A percentile compares a stretch with the other conserved stretches of the same genome.
These are phyloP conservation scores for Macquaria australasica DNA, from an alignment of 2,113 vertebrate genomes.

Conservation along the genomic window DNA sequence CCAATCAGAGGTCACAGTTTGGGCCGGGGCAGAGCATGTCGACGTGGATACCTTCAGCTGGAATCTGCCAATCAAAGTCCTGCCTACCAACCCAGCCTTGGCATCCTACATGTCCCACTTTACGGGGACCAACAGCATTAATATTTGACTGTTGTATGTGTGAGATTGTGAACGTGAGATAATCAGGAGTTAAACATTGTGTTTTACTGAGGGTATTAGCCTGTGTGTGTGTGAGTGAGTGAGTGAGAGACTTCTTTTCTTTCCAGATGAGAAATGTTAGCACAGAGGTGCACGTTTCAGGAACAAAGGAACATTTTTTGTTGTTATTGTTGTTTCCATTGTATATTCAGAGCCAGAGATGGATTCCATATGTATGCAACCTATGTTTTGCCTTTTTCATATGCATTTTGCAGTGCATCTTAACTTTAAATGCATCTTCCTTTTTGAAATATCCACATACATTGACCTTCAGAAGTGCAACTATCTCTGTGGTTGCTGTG, in stretches of 20 bases:
- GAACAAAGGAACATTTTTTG: conserved; percentile 27
- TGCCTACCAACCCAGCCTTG: conserved; percentile 94
- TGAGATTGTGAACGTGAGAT: not conserved
- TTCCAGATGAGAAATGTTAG: not conserved
- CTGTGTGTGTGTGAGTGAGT: not conserved
- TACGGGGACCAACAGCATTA: conserved; percentile 92
- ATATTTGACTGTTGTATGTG: conserved; percentile 84
- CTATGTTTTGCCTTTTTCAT: conserved; percentile 30
- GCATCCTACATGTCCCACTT: conserved; percentile 94
- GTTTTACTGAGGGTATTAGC: not conserved
- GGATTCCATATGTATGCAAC: conserved; percentile 13
- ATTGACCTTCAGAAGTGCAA: not conserved
- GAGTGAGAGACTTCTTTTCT: not conserved
- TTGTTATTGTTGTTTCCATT: conserved; percentile 20
- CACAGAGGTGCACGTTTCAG: conserved; percentile 22
- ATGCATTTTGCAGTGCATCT: conserved; percentile 15
- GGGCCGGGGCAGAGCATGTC: conserved; percentile 92
- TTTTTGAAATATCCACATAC: conserved; percentile 11
- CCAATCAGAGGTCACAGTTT: conserved; percentile 89
- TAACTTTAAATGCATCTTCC: conserved; percentile 4
- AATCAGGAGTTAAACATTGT: not conserved
- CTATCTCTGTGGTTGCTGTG: conserved; percentile 10
- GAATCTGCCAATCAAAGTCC: conserved; percentile 96
- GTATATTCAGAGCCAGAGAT: conserved; percentile 26
- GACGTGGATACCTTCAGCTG: conserved; percentile 98